Percentiles rank a stretch among this genome's conserved stretches.
Conservation (phyloP, 2,888 invertebrate species). For the Plemyria rubiginata region DNA sequence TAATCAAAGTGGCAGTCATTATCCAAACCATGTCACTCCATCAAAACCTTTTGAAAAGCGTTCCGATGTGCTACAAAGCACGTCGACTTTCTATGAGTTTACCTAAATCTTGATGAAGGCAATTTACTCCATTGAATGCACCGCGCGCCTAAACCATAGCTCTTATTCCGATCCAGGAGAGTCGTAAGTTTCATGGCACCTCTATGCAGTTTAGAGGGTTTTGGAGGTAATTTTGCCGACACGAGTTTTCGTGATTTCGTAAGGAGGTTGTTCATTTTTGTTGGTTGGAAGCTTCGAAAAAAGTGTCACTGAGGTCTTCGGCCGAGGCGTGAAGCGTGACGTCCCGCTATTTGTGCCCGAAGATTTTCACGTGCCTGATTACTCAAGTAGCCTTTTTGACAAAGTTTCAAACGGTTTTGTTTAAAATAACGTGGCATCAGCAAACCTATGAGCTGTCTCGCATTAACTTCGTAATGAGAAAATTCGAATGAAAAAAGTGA, state of each 20-base stretch:
- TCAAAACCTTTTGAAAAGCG: conserved; percentile 56
- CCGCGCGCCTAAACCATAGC: conserved; percentile 9
- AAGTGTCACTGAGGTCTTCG: conserved; percentile 67
- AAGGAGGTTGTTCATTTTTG: conserved; percentile 62
- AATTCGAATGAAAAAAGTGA: too few relatives aligned
- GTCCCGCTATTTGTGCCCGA: conserved; percentile 40
- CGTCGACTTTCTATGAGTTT: conserved; percentile 65
- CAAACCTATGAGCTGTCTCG: too few relatives aligned
- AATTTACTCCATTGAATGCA: conserved; percentile 59
- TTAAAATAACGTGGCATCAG: background rate
- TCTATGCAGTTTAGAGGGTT: conserved; percentile 22
- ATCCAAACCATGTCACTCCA: conserved; percentile 23
- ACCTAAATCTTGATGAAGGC: conserved; percentile 61
- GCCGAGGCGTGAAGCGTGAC: conserved; percentile 60
- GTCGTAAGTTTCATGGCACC: conserved; percentile 36
- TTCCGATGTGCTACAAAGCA: conserved; percentile 51
- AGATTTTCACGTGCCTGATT: conserved; percentile 32
- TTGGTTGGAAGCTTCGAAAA: conserved; percentile 56
- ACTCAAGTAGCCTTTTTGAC: conserved; percentile 9
- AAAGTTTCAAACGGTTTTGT: background rate
- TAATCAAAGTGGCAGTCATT: conserved; percentile 19
- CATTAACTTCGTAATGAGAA: too few relatives aligned
- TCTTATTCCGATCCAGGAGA: conserved; percentile 41
- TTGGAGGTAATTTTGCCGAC: conserved; percentile 65
- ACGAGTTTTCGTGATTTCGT: conserved; percentile 77